phyloP scores from a whole-genome alignment of 2,797 vertebrate genomes.

The Syngnathus acus region DNA sequence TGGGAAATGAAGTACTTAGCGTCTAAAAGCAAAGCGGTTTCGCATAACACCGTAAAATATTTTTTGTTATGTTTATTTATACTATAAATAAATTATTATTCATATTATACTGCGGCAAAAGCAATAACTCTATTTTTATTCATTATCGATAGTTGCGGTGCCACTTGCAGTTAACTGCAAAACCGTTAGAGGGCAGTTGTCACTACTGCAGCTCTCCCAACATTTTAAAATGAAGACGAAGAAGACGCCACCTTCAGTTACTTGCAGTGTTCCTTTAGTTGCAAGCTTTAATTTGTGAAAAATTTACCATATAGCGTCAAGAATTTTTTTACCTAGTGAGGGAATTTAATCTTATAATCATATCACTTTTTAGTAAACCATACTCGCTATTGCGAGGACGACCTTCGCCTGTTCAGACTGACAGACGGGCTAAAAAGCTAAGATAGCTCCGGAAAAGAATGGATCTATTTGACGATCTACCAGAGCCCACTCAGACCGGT shows the following conservation, averaged over 20 bases:
- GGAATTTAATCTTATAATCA: not conserved
- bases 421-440: not conserved
- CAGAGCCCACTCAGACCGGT: constrained; percentile 60
- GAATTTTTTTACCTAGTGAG: not conserved
- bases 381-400: not conserved
- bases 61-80: not conserved
- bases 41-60: not conserved
- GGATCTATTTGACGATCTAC: constrained; percentile 65
- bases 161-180: not conserved
- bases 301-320: not conserved
- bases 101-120: too few relatives aligned
- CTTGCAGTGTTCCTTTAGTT: not conserved
- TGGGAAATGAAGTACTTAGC: constrained; percentile 46
- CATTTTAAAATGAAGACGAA: not conserved
- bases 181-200: not conserved
- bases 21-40: not conserved
- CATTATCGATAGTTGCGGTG: too few relatives aligned
- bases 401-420: not conserved
- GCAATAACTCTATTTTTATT: too few relatives aligned
- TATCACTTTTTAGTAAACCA: not conserved
- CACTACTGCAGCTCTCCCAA: not conserved
- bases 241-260: not conserved
- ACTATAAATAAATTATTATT: too few relatives aligned
- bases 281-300: not conserved
- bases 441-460: constrained; percentile 31